These are phyloP conservation scores for Synergus itoensis DNA, from an alignment of 2,888 invertebrate genomes.

Conservation along the genomic window DNA sequence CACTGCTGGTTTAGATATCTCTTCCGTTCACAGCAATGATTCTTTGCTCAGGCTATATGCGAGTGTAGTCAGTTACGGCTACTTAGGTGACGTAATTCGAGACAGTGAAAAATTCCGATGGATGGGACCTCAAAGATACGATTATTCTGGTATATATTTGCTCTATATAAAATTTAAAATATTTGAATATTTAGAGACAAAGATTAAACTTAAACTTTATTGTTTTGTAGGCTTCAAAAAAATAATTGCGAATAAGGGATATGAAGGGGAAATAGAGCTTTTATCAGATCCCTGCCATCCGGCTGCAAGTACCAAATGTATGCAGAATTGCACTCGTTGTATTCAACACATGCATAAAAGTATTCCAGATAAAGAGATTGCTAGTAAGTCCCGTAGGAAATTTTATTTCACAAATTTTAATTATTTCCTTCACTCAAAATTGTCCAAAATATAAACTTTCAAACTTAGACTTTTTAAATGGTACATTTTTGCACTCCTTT, in stretches of 20 bases:
- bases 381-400: slow-evolving; percentile 63
- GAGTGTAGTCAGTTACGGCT: slow-evolving; percentile 90
- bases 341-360: slow-evolving; percentile 67
- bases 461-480: too few species aligned
- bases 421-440: background rate
- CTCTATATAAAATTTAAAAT: background rate
- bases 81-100: slow-evolving; percentile 89
- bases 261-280: slow-evolving; percentile 82
- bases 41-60: slow-evolving; percentile 84
- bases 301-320: slow-evolving; percentile 78
- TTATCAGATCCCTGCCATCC: slow-evolving; percentile 78
- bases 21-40: slow-evolving; percentile 84
- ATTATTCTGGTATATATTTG: slow-evolving; percentile 83
- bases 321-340: slow-evolving; percentile 79
- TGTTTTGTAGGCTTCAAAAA: slow-evolving; percentile 80
- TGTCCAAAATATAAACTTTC: too few species aligned
- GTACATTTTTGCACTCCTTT: too few species aligned
- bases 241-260: slow-evolving; percentile 82
- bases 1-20: slow-evolving; percentile 86
- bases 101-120: slow-evolving; percentile 90
- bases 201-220: slow-evolving; percentile 2
- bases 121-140: slow-evolving; percentile 92
- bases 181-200: background rate
- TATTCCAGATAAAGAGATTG: slow-evolving; percentile 68
- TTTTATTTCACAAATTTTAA: slow-evolving; percentile 19